Conservation (phyloP, 2,113 vertebrate genomes). For the Mohoua ochrocephala region DNA sequence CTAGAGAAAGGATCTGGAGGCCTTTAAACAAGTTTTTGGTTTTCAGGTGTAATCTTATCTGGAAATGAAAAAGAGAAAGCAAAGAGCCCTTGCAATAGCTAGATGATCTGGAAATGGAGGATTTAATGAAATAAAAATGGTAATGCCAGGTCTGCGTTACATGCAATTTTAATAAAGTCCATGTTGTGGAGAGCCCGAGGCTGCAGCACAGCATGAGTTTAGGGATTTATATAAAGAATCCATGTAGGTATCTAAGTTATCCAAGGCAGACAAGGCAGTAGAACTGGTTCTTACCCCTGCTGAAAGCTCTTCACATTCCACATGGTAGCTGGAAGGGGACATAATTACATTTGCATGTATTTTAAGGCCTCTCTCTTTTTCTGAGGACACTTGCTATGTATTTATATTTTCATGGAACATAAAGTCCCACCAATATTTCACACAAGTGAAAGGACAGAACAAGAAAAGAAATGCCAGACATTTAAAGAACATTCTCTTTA, state of each 20-base stretch:
- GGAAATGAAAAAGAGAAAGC: background rate
- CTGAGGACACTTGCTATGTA: background rate
- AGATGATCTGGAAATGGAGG: background rate
- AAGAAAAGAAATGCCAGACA: background rate
- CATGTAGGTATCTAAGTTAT: background rate
- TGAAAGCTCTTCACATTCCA: background rate
- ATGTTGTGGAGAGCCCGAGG: background rate
- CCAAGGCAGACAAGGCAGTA: background rate
- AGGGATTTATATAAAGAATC: background rate
- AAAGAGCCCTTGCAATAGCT: background rate
- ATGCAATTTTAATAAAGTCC: background rate
- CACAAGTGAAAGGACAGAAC: background rate
- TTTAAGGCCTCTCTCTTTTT: background rate
- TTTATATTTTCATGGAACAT: slow-evolving; percentile 12
- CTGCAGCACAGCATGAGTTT: background rate
- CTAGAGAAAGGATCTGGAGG: background rate
- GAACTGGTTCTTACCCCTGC: background rate
- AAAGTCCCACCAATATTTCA: background rate
- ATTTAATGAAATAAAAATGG: background rate
- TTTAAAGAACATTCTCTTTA: background rate
- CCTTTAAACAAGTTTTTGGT: background rate
- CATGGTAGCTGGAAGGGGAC: background rate
- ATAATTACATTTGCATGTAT: background rate
- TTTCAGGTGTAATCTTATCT: background rate
- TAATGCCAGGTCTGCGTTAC: background rate